Percentiles rank a stretch among this genome's conserved stretches.
Evolutionary conservation across 1,140 invertebrate species (phyloP).

Genomic region (Papilio glaucus): DNA sequence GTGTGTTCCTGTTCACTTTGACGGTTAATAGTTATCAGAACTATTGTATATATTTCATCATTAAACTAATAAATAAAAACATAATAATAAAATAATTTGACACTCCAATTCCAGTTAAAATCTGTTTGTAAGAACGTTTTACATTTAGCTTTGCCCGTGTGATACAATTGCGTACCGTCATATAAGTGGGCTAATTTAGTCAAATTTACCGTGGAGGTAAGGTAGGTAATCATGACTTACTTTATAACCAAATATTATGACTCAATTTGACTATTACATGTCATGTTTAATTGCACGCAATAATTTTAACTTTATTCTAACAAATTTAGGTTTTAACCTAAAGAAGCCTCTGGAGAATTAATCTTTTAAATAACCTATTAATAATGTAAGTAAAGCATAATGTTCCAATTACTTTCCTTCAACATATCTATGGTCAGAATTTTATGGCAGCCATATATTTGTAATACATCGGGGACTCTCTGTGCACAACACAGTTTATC

Average conservation of each 20-base stretch:
- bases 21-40: too few relatives aligned
- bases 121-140: too few relatives aligned
- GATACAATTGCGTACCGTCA: too few relatives aligned
- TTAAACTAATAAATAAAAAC: too few relatives aligned
- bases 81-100: too few relatives aligned
- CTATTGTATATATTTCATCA: too few relatives aligned
- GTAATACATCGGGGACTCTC: conserved; percentile 3
- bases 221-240: conserved; percentile 1
- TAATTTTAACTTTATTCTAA: background rate
- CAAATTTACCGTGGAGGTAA: background rate
- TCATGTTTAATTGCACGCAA: background rate
- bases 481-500: background rate
- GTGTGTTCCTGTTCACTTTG: too few relatives aligned
- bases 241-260: background rate
- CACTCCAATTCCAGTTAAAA: too few relatives aligned
- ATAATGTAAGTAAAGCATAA: background rate
- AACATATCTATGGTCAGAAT: conserved; percentile 1
- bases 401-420: conserved; percentile 7
- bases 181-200: conserved; percentile 7
- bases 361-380: background rate
- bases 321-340: background rate
- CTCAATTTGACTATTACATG: background rate
- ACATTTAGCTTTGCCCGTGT: too few relatives aligned
- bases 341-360: too few relatives aligned
- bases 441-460: conserved; percentile 6